Evolutionary conservation across 2,113 vertebrate genomes (phyloP), one percentile per base, ranked within the genome.

Genomic region (Connochaetes taurinus): DNA sequence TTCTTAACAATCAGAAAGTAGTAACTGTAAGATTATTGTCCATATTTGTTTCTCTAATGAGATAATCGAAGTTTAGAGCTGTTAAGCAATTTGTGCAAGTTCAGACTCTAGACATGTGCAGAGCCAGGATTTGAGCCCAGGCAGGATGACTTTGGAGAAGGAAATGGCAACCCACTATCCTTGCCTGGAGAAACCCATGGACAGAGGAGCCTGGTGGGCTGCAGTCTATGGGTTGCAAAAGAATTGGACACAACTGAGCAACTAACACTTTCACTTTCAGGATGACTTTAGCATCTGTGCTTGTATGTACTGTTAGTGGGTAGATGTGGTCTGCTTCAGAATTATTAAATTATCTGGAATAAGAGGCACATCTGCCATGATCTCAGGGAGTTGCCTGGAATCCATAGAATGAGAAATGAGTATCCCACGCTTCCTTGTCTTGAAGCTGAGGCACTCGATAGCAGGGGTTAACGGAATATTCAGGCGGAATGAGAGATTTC

Each of bases 41-140:
- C 50, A 3, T 94, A 31, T 67, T 96, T 94, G 43, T 58, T 93
- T 96, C 81, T 86, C 52, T 64, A 53, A 31, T 15, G 40, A 97
- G 33, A 33, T 62, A 55, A 33, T 13, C 33, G 14, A 87, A 52
- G 14, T 11, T 31, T 53, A 64, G 14, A 53, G 33, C 50, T 5
- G 2, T 60, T 82, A 91, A 43, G 60, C 10, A 2, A 0, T 62
- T 31, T 83, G 27, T 83, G 50, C 33, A n/a, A 58, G 55, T 23
- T 71, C 43, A 50, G 53, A 16, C 8, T 92, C 17, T 74, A 67
- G 74, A 88, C 87, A 33, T 53, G 53, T 36, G 19, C 45, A 89
- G 67, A 93, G 45, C 4, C n/a, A 84, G 60, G 33, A 52, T 82
- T 40, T 85, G 81, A 64, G 36, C 25, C 8, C 21, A 6, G 23